Evolutionary conservation across 2,113 vertebrate genomes (phyloP), one percentile per base, ranked within the genome.

Genomic region (Zosterops borbonicus): DNA sequence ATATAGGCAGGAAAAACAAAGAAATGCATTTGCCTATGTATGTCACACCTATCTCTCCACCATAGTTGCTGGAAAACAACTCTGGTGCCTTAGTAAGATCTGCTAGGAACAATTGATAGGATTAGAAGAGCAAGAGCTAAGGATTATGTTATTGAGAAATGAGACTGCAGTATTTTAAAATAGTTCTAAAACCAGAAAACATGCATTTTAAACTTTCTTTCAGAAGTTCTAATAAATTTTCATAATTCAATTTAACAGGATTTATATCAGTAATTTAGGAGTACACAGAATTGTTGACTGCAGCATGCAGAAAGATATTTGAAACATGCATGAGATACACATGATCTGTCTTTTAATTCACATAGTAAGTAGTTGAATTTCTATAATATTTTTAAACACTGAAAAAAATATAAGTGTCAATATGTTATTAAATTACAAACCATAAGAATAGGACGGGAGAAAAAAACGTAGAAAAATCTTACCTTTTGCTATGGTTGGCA

Each of bases 401-500:
- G n/a, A 74, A 39, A 76, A 73, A 31, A 86, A 82, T 18, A 37
- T 24, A 10, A 74, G 5, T 50, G 42, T 63, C 19, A 47, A 5
- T 37, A 69, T 27, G 9, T 17, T 5, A 14, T 14, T 27, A 87
- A 87, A 62, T 49, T 83, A 68, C 25, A 82, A 79, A 80, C 47
- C 2, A 5, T 55, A 91, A 62, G 9, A 76, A 39, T 21, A 9
- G 19, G 9, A 49, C n/a, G 8, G 5, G 16, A 64, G 19, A 75
- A 80, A 84, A 84, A 93, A 53, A 5, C 39, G 18, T 15, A 62
- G 11, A 82, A 59, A 27, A 83, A 63, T 64, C 89, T 97, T 87
- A 99, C 99, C 99, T 98, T 99, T 99, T 58, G 98, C 98, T 71
- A 99, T 96, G 9, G 98, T 99, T 58, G 99, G 99, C 99, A 99